phyloP scores from a whole-genome alignment of 1,140 invertebrate species.

The Prorops nasuta region DNA sequence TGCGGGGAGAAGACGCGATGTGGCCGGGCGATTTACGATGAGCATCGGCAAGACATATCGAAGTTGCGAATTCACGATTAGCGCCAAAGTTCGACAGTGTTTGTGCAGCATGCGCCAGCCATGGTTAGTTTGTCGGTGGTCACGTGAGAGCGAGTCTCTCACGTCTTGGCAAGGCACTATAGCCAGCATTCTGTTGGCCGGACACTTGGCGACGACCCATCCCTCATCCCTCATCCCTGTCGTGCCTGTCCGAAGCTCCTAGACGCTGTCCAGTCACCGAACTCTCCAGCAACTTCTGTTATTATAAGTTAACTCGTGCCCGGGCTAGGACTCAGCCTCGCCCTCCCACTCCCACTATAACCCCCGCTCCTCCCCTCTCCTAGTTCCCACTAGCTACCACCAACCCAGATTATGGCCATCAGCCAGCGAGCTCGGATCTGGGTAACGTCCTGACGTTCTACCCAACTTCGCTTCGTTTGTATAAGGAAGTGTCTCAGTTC shows the following conservation, averaged over 20 bases:
- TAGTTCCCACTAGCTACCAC: constrained; percentile 7
- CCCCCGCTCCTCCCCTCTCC: constrained; percentile 18
- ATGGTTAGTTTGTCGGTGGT: constrained; percentile 43
- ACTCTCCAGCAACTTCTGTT: constrained; percentile 54
- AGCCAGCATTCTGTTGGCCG: constrained; percentile 42
- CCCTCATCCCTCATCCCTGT: constrained; percentile 47
- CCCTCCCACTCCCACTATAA: neutral
- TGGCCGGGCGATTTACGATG: constrained; percentile 28
- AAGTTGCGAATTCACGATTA: constrained; percentile 45
- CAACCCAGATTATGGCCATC: constrained; percentile 52
- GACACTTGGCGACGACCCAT: constrained; percentile 52
- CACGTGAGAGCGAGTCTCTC: constrained; percentile 35
- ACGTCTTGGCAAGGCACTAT: constrained; percentile 36
- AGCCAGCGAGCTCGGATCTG: constrained; percentile 45
- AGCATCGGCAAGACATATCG: constrained; percentile 34
- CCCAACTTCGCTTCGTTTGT: constrained; percentile 51
- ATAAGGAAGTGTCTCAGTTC: constrained; percentile 45
- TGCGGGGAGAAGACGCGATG: no score
- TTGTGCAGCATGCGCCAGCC: constrained; percentile 34
- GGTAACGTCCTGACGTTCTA: constrained; percentile 35
- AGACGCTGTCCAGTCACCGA: constrained; percentile 45
- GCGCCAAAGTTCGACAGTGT: constrained; percentile 40
- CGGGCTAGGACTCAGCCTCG: constrained; percentile 2
- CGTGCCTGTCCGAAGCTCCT: constrained; percentile 36
- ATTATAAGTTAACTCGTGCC: constrained; percentile 55